A percentile compares a stretch with the other conserved stretches of the same genome.
phyloP scores from a whole-genome alignment of 2,888 invertebrate genomes.

The Andrena trimmerana region DNA sequence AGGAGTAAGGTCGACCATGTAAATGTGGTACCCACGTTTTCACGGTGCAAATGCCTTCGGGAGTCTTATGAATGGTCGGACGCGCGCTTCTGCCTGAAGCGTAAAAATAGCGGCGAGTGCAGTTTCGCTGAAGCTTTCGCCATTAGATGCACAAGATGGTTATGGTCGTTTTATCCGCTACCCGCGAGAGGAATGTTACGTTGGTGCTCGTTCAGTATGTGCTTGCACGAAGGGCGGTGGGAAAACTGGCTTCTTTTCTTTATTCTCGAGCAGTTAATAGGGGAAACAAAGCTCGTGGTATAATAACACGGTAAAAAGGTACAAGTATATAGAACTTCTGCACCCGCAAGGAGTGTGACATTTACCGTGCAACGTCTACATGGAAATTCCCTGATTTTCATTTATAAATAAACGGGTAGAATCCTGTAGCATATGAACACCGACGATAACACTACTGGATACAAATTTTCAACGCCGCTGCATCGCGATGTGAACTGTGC shows the following conservation, averaged over 20 bases:
- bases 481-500: too few species aligned
- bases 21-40: slow-evolving; percentile 35
- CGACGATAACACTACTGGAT: too few species aligned
- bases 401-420: too few species aligned
- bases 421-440: too few species aligned
- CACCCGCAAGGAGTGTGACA: not conserved
- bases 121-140: slow-evolving; percentile 33
- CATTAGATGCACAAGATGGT: slow-evolving; percentile 62
- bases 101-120: slow-evolving; percentile 56
- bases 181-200: slow-evolving; percentile 50
- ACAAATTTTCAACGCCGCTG: too few species aligned
- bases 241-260: not conserved
- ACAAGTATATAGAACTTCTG: not conserved
- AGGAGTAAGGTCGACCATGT: slow-evolving; percentile 15
- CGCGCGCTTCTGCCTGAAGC: slow-evolving; percentile 53
- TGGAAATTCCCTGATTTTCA: too few species aligned
- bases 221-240: not conserved
- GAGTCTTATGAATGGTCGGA: slow-evolving; percentile 65
- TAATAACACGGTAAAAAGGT: not conserved
- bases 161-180: slow-evolving; percentile 60
- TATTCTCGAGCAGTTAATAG: not conserved
- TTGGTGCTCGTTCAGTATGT: slow-evolving; percentile 32
- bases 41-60: slow-evolving; percentile 44
- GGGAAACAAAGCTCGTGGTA: slow-evolving; percentile 1
- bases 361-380: not conserved